Conservation (phyloP, 2,888 invertebrate genomes). For the Phragmatobia fuliginosa region DNA sequence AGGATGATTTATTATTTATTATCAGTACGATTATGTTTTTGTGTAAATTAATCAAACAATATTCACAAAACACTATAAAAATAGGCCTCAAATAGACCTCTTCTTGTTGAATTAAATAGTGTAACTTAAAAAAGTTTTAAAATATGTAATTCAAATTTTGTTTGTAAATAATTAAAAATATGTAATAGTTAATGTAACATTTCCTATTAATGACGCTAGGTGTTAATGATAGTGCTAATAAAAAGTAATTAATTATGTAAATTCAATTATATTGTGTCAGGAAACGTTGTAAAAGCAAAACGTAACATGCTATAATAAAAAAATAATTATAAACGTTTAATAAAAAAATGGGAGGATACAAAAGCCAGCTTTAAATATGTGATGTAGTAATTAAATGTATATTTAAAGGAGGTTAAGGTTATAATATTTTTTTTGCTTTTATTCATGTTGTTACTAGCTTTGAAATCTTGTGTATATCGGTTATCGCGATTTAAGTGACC, state of each 20-base stretch:
- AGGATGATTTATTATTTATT: not conserved
- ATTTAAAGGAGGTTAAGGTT: no score
- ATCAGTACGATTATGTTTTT: not conserved
- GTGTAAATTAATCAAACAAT: not conserved
- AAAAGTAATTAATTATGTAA: not conserved
- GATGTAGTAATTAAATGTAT: no score
- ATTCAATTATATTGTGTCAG: not conserved
- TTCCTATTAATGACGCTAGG: not conserved
- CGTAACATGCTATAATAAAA: not conserved
- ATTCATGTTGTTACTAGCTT: no score
- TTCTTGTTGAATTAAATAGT: no score
- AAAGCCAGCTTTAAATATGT: no score
- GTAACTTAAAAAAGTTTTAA: no score
- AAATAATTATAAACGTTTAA: no score
- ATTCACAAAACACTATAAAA: not conserved
- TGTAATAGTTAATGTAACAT: not conserved
- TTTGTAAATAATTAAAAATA: not conserved
- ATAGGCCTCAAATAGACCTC: no score
- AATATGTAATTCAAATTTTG: no score
- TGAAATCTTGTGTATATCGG: no score
- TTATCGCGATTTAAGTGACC: no score
- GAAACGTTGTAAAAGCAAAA: conserved; percentile 5
- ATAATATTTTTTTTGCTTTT: no score
- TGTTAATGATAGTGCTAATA: not conserved
- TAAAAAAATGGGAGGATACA: not conserved